Base-by-base conservation (phyloP, 2,797 vertebrate species). In the Ciconia nigra region DNA sequence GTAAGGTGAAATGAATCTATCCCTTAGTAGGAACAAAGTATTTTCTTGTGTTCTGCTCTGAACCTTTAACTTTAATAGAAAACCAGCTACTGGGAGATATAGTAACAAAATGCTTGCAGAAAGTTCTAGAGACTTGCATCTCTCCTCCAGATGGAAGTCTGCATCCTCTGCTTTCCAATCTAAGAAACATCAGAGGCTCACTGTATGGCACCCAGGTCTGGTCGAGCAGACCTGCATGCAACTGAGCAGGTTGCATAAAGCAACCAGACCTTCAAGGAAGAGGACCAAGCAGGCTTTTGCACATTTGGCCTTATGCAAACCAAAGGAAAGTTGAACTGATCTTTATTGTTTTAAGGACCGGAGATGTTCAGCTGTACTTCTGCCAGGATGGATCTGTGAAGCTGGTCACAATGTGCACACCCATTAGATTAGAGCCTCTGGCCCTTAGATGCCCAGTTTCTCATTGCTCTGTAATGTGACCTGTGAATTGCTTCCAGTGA, bases 141-240 rank as follows among this genome's bases (percentile, higher is more conserved):
- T 70, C 5, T 67, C 14, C 37, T 87, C 19, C 19, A 63, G 35
- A 11, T 29, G 19, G 42, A 72, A 70, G 51, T 26, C 51, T 73
- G 28, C 28, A 33, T 73, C 21, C 9, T 84, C 35, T 44, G 8
- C 41, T 88, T 85, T 47, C 55, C 15, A 41, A 59, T 39, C 55
- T 31, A 37, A 67, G 59, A 67, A 59, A 35, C 9, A 14, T 8
- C 1, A 2, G 41, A 61, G 42, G 15, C 11, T 94, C 17, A 8
- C 25, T 29, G 0, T 42, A 14, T 0, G 0, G 19, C 26, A 31
- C 6, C 19, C 5, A 12, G 24, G 7, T 47, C 46, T 74, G 44
- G 47, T 26, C 0, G 4, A 63, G 37, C 71, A 85, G n/a, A 72
- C 5, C 41, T n/a, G 15, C 8, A 3, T 49, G 12, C 41, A 72